Conservation (phyloP, 1,140 invertebrate species). For the Laodelphax striatellus region DNA sequence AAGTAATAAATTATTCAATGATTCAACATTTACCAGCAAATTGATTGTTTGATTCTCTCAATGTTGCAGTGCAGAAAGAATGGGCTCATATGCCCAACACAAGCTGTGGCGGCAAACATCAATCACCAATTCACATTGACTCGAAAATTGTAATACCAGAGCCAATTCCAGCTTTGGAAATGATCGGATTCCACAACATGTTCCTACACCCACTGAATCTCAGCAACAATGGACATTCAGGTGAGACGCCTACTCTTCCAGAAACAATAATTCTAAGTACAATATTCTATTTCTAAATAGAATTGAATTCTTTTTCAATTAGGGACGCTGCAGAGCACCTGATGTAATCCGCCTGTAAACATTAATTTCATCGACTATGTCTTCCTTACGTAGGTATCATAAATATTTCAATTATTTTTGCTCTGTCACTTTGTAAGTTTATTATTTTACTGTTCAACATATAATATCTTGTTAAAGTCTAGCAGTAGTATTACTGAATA, state of each 20-base stretch:
- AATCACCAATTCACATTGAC: constrained; percentile 52
- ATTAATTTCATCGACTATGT: too few species aligned
- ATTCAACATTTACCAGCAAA: background rate
- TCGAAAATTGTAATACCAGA: constrained; percentile 42
- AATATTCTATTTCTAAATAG: too few species aligned
- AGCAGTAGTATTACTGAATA: too few species aligned
- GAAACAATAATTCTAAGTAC: too few species aligned
- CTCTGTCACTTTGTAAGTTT: too few species aligned
- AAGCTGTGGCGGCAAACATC: constrained; percentile 46
- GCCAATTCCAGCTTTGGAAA: constrained; percentile 53
- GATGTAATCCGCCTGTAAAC: too few species aligned
- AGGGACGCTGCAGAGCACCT: too few species aligned
- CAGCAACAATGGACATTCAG: constrained; percentile 55
- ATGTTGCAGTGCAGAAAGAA: constrained; percentile 35
- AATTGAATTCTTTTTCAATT: too few species aligned
- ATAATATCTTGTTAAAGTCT: too few species aligned
- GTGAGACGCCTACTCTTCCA: constrained; percentile 32
- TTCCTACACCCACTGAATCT: constrained; percentile 43
- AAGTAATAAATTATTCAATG: background rate
- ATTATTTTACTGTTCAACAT: too few species aligned
- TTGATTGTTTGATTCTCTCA: background rate
- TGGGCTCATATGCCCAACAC: constrained; percentile 43
- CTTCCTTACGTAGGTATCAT: too few species aligned
- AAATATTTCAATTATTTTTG: too few species aligned
- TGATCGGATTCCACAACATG: constrained; percentile 54